Conservation (phyloP, 2,113 vertebrate species). For the Myotis davidii region DNA sequence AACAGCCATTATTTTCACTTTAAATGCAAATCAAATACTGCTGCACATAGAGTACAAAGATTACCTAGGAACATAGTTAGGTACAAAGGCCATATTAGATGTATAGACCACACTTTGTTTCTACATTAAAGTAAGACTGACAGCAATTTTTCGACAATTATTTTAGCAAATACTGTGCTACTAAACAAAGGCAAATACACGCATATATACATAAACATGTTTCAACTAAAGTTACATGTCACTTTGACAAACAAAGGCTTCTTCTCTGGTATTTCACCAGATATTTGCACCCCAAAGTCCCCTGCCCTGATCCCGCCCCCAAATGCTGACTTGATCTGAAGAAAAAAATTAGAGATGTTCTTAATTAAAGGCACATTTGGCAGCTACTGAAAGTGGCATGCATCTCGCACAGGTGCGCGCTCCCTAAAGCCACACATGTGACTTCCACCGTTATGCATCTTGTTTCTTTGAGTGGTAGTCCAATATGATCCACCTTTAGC, state of each 20-base stretch:
- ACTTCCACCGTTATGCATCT: conserved; percentile 43
- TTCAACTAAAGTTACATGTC: conserved; percentile 77
- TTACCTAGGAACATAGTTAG: conserved; percentile 77
- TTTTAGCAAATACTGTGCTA: conserved; percentile 79
- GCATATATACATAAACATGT: conserved; percentile 69
- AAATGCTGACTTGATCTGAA: conserved; percentile 67
- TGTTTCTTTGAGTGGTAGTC: conserved; percentile 44
- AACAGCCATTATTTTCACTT: conserved; percentile 83
- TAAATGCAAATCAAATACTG: conserved; percentile 81
- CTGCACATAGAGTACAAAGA: conserved; percentile 80
- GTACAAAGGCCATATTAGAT: conserved; percentile 78
- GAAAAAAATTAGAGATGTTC: conserved; percentile 74
- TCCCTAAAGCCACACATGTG: conserved; percentile 47
- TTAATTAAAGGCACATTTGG: conserved; percentile 84
- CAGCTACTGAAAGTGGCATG: conserved; percentile 81
- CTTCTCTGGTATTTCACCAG: conserved; percentile 71
- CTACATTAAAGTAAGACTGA: conserved; percentile 77
- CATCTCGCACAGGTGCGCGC: conserved; percentile 71
- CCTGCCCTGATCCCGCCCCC: conserved; percentile 57
- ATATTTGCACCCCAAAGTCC: conserved; percentile 75
- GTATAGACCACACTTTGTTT: conserved; percentile 70
- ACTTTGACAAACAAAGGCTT: conserved; percentile 78
- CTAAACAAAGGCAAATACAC: conserved; percentile 79
- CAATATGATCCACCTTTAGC: conserved; percentile 54
- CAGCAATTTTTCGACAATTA: conserved; percentile 72